These are phyloP conservation scores for Sycophila texana DNA, from an alignment of 2,888 invertebrate species.

Conservation along the genomic window DNA sequence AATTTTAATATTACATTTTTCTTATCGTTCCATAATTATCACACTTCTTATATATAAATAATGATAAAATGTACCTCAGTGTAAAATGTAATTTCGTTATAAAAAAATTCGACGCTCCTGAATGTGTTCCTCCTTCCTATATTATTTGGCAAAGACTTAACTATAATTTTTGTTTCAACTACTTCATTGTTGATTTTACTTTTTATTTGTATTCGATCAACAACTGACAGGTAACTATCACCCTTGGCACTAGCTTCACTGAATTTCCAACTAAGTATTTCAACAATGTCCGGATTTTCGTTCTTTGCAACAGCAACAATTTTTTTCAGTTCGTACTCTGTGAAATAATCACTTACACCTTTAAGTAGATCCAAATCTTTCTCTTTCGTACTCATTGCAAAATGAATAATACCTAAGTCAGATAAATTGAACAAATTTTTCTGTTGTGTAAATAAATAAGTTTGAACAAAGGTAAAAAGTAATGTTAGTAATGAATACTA, in stretches of 20 bases:
- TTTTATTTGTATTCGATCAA: constrained; percentile 79
- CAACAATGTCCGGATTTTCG: constrained; percentile 60
- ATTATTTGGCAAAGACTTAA: constrained; percentile 83
- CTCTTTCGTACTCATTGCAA: not conserved
- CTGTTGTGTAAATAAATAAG: no score
- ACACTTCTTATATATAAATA: not conserved
- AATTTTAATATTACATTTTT: not conserved
- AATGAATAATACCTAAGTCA: no score
- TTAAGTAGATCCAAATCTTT: constrained; percentile 41
- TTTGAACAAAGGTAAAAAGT: no score
- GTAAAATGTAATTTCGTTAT: constrained; percentile 84
- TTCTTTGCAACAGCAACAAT: constrained; percentile 72
- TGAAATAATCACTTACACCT: constrained; percentile 69
- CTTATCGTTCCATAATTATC: no score
- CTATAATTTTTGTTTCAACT: constrained; percentile 78
- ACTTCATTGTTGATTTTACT: constrained; percentile 73
- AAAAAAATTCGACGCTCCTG: constrained; percentile 82
- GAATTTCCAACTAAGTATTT: constrained; percentile 74
- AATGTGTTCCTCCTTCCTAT: constrained; percentile 81
- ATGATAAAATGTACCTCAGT: constrained; percentile 61
- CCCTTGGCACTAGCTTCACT: constrained; percentile 78
- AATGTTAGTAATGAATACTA: no score
- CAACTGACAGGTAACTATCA: constrained; percentile 83
- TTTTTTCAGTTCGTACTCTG: constrained; percentile 73
- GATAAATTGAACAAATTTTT: no score